Percentiles rank a stretch among this genome's conserved stretches.
These are phyloP conservation scores for Lasioglossum oenotherae DNA, from an alignment of 2,888 invertebrate species.

Conservation along the genomic window DNA sequence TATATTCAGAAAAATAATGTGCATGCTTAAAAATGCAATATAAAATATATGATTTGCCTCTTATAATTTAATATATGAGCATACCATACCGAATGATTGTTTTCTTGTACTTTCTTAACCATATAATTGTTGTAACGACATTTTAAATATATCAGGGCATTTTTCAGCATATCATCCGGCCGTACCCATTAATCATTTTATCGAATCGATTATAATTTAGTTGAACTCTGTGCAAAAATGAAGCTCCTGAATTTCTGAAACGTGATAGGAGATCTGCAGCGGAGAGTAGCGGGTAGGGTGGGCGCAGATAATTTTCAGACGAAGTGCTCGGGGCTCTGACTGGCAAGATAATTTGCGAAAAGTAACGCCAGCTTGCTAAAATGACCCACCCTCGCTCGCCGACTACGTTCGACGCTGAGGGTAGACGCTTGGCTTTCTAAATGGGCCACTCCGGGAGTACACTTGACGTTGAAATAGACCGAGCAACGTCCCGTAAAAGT, in stretches of 20 bases:
- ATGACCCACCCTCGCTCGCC: conserved; percentile 42
- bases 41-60: no score
- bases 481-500: conserved; percentile 28
- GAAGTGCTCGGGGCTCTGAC: conserved; percentile 58
- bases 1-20: no score
- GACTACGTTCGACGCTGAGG: conserved; percentile 28
- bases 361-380: conserved; percentile 69
- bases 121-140: no score
- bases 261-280: background rate
- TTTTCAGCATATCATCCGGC: no score
- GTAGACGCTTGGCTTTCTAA: conserved; percentile 46
- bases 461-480: conserved; percentile 52
- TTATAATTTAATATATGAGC: no score
- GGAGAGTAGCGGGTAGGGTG: conserved; percentile 38
- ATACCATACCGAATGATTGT: no score
- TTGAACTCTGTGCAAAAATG: background rate
- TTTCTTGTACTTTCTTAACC: no score
- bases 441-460: conserved; percentile 60
- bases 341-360: conserved; percentile 75
- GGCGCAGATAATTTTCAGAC: conserved; percentile 73
- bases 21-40: no score
- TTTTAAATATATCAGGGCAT: no score
- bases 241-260: background rate
- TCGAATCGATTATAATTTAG: background rate
- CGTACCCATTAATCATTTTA: no score